A percentile compares a stretch with the other conserved stretches of the same genome.
Conservation (phyloP, 2,113 vertebrate genomes). For the Psittacula cyanocephala region DNA sequence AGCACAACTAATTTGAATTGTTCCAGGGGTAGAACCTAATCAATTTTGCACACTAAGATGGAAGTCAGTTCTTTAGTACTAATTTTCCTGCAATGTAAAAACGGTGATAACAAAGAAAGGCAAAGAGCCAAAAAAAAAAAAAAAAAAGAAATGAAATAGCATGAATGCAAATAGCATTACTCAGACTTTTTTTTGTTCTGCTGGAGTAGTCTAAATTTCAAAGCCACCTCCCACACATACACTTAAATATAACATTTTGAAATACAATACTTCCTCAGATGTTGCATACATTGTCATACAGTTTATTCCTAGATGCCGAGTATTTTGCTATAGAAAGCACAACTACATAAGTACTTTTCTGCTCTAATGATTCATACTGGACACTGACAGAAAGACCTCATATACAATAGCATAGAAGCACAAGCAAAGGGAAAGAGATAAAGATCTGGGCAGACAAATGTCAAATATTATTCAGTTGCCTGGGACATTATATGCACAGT, state of each 20-base stretch:
- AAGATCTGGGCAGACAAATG: neutral
- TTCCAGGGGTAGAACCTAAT: neutral
- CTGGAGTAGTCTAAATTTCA: slow-evolving; percentile 36
- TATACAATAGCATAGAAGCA: neutral
- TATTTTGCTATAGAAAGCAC: neutral
- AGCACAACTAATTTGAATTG: neutral
- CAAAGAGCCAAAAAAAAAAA: neutral
- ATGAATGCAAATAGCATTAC: slow-evolving; percentile 17
- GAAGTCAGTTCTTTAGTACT: neutral
- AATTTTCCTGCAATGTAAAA: neutral
- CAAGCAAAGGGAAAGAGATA: neutral
- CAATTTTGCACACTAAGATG: neutral
- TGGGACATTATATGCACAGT: neutral
- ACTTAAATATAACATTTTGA: slow-evolving; percentile 29
- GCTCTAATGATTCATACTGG: neutral
- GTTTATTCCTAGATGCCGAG: neutral
- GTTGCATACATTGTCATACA: neutral
- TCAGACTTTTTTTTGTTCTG: slow-evolving; percentile 36
- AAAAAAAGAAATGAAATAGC: neutral
- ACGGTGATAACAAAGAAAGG: neutral
- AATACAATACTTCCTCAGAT: slow-evolving; percentile 43
- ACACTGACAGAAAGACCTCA: neutral
- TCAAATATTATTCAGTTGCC: neutral
- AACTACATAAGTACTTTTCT: neutral
- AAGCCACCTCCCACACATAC: slow-evolving; percentile 10